phyloP scores from a whole-genome alignment of 1,140 invertebrate species.

The Zaprionus ghesquierei region DNA sequence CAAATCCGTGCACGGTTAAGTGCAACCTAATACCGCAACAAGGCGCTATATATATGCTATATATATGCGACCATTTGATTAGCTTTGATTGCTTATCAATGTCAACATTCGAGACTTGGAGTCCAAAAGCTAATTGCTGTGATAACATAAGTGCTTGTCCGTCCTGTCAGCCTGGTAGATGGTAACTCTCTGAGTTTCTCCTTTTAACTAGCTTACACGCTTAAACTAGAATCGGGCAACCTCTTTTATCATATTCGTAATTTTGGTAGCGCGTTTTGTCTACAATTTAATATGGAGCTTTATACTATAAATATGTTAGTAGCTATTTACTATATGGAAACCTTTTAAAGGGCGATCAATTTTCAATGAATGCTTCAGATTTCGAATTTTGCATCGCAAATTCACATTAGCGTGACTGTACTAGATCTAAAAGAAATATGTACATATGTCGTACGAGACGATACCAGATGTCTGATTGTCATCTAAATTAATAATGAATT shows the following conservation, averaged over 20 bases:
- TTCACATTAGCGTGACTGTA: too few relatives aligned
- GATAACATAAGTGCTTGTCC: constrained; percentile 16
- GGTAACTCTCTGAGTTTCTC: too few relatives aligned
- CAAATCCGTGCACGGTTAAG: constrained; percentile 5
- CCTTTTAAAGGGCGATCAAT: too few relatives aligned
- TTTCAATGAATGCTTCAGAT: too few relatives aligned
- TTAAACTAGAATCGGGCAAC: not conserved
- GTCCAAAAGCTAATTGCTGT: constrained; percentile 8
- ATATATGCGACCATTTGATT: constrained; percentile 1
- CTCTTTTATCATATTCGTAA: not conserved
- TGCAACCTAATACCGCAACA: not conserved
- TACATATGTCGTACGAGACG: too few relatives aligned
- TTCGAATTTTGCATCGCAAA: too few relatives aligned
- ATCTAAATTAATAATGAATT: not conserved
- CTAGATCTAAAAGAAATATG: too few relatives aligned
- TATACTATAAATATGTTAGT: too few relatives aligned
- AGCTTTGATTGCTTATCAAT: constrained; percentile 32
- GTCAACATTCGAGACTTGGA: constrained; percentile 9
- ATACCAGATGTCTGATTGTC: not conserved
- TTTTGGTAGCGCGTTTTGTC: not conserved
- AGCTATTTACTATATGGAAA: too few relatives aligned
- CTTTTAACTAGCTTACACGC: not conserved
- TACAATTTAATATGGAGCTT: not conserved
- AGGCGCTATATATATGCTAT: too few relatives aligned
- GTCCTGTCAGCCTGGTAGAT: not conserved